Percentiles rank a stretch among this genome's conserved stretches.
phyloP scores from a whole-genome alignment of 2,113 vertebrate species.

The Hippocampus barbouri region DNA sequence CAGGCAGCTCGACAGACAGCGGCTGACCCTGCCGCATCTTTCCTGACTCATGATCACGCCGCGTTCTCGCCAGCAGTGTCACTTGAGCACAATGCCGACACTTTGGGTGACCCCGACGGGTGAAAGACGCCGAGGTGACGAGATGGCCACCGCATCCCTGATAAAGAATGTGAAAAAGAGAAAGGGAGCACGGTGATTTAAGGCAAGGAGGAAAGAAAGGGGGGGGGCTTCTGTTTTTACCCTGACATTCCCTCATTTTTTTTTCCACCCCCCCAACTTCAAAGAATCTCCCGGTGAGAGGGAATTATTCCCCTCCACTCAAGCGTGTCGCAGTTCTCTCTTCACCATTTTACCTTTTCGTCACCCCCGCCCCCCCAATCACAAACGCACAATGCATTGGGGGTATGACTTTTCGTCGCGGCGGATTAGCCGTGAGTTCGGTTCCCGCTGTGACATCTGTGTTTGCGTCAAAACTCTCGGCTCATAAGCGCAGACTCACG shows the following conservation, averaged over 20 bases:
- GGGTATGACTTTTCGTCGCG: neutral
- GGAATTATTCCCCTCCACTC: conserved; percentile 54
- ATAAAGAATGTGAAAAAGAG: conserved; percentile 11
- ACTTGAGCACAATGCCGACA: conserved; percentile 54
- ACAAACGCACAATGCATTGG: neutral
- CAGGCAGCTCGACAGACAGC: no score
- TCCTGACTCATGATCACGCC: conserved; percentile 48
- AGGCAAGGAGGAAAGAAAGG: conserved; percentile 12
- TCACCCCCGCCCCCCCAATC: conserved; percentile 3
- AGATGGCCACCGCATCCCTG: neutral
- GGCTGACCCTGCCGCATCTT: conserved; percentile 8
- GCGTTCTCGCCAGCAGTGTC: conserved; percentile 45
- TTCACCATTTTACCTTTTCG: conserved; percentile 9
- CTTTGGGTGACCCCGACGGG: conserved; percentile 43
- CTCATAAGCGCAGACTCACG: neutral
- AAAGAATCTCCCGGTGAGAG: conserved; percentile 58
- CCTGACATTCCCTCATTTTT: conserved; percentile 42
- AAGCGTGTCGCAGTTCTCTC: conserved; percentile 31
- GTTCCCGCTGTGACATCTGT: conserved; percentile 32
- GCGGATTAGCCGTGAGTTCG: conserved; percentile 27
- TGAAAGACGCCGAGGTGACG: neutral
- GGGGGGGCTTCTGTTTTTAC: conserved; percentile 22
- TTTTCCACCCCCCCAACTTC: conserved; percentile 30
- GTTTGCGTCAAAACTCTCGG: conserved; percentile 11
- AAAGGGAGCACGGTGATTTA: conserved; percentile 18